Percentiles rank a stretch among this genome's conserved stretches.
These are phyloP conservation scores for Lagodon rhomboides DNA, from an alignment of 2,797 vertebrate species.

Conservation along the genomic window DNA sequence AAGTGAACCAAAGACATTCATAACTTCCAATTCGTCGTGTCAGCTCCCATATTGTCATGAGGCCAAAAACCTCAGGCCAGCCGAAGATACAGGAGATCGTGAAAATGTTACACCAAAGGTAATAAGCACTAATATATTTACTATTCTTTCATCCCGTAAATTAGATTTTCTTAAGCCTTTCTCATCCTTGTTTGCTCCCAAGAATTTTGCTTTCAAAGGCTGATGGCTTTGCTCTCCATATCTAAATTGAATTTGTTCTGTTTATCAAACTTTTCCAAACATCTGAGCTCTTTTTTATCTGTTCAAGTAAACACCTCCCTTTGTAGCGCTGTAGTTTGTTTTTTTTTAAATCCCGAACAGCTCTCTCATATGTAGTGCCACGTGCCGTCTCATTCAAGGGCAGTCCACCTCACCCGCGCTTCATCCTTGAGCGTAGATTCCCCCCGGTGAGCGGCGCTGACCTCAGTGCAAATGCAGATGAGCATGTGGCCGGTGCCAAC, in stretches of 20 bases:
- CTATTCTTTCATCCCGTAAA: constrained; percentile 21
- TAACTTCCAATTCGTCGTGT: constrained; percentile 40
- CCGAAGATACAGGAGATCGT: constrained; percentile 9
- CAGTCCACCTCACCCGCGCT: constrained; percentile 61
- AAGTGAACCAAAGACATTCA: constrained; percentile 53
- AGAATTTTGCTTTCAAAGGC: constrained; percentile 30
- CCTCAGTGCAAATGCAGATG: constrained; percentile 81
- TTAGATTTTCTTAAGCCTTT: constrained; percentile 18
- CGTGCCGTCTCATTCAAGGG: constrained; percentile 69
- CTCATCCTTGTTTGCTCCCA: constrained; percentile 26
- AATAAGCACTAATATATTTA: constrained; percentile 27
- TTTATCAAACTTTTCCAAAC: constrained; percentile 58
- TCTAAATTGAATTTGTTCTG: constrained; percentile 66
- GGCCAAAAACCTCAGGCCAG: neutral
- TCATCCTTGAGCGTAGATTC: constrained; percentile 62
- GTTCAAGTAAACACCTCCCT: constrained; percentile 39
- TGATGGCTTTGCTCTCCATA: constrained; percentile 26
- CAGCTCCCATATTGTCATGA: constrained; percentile 25
- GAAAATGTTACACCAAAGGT: neutral
- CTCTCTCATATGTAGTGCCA: constrained; percentile 58
- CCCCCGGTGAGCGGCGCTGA: constrained; percentile 62
- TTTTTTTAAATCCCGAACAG: constrained; percentile 3
- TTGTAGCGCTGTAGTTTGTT: constrained; percentile 19
- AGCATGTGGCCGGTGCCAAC: constrained; percentile 69
- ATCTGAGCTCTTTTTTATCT: constrained; percentile 36